Base-by-base conservation (phyloP, 2,797 vertebrate genomes). In the Sphenodon punctatus region DNA sequence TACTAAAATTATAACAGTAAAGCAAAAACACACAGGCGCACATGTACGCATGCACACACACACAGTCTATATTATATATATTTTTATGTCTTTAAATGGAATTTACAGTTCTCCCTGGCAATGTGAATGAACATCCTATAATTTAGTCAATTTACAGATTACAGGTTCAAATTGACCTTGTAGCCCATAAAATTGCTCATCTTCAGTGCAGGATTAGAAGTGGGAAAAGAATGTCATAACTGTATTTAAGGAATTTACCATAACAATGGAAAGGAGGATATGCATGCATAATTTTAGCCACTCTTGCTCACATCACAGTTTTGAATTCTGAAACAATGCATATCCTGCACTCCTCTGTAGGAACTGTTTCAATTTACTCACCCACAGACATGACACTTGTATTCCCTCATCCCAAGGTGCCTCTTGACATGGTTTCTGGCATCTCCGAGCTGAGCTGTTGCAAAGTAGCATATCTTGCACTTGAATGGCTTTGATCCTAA, bases 381-480 rank as follows among this genome's bases (percentile, higher is more conserved):
- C 99, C 98, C 99, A 93, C 99, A 99, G 94, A 99, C 97, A 92
- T 98, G 98, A 85, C 98, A 99, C 95, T 99, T 99, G 96, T 99
- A 99, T 93, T 99, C 99, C 87, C 98, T 97, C 98, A 99, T 99
- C 93, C 99, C 99, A 87, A 99, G 97, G 95, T 99, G 99, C 93
- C 99, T 97, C 95, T 99, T 99, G 92, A 99, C 98, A 51, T 99
- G 99, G 97, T 99, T 99, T 90, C 99, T 97, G 93, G 98, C 99
- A 83, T 99, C 99, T 88, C 99, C 98, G 78, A 99, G 97, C 96
- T 99, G 99, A 95, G 99, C 99, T 9, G 98, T 99, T 80, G 98
- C 97, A 95, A 99, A 99, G 95, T 98, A 98, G 96, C 99, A 99
- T 95, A 99, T 98, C 95, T 99, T 99, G 94, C 99, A 99, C 94